Base-by-base conservation (phyloP, 2,888 invertebrate genomes). In the Gari tellinella region DNA sequence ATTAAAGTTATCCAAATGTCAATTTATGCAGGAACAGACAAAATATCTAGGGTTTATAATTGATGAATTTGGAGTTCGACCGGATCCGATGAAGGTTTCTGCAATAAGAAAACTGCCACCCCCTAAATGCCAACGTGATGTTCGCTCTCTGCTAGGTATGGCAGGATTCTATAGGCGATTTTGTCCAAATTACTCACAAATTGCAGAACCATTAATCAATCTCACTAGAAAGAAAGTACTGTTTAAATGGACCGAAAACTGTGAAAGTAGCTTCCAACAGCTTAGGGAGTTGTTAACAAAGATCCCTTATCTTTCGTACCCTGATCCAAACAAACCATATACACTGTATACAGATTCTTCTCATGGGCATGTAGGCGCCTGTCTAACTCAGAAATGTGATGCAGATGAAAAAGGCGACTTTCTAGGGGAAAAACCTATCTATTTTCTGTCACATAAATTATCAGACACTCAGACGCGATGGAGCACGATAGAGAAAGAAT, bases 21-120 rank as follows among this genome's bases (percentile, higher is more conserved):
- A 45, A 12, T 69, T 74, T 58, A 15, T 52, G 15, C 52, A 61
- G 48, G 17, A 40, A n/a, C 69, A 72, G 49, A 69, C 69, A 7
- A 69, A 74, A 14, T 61, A 56, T 52, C 25, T 74, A 7, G 69
- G 69, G 2, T 74, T 69, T 26, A 40, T 65, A 10, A 41, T 75
- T 7, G 51, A 38, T 19, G 25, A 51, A 26, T 45, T 56, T 14
- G 75, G 70, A 19, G 38, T 75, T 4, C 26, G 62, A 52, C 62
- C 66, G 7, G 72, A 75, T 14, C 40, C 19, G 12, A 21, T 40
- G 10, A 75, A 75, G 40, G 63, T 66, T 10, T 53, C 57, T 17
- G 63, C 63, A 12, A 72, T 68, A 37, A 51, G 21, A 37, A 38
- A 3, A 5, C 40, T 77, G 25, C n/a, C 65, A 1, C 23, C 55